Evolutionary conservation across 2,888 invertebrate genomes (phyloP).

Genomic region (Cosmopolites sordidus): DNA sequence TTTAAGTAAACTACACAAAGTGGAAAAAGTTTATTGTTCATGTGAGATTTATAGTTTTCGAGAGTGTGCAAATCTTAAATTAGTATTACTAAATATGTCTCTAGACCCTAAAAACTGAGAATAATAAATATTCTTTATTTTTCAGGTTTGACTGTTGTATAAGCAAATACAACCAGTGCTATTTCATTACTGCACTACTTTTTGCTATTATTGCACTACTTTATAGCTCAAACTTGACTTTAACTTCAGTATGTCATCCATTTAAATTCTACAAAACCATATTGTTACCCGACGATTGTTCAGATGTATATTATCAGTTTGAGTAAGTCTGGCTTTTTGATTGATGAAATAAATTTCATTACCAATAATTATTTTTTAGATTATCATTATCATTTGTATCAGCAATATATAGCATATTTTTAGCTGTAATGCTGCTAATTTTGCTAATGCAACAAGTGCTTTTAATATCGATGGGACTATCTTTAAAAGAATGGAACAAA

Average conservation of each 20-base stretch:
- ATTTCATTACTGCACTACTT: conserved; percentile 66
- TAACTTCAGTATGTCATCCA: conserved; percentile 86
- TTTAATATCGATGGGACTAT: conserved; percentile 51
- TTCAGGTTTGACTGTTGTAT: conserved; percentile 81
- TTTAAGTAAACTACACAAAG: too few relatives aligned
- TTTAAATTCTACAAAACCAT: conserved; percentile 62
- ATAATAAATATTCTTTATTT: conserved; percentile 13
- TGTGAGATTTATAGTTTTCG: too few relatives aligned
- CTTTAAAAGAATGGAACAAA: conserved; percentile 51
- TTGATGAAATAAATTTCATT: too few relatives aligned
- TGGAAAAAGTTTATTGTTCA: too few relatives aligned
- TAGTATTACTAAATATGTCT: too few relatives aligned
- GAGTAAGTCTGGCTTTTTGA: conserved; percentile 55
- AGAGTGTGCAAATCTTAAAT: too few relatives aligned
- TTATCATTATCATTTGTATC: conserved; percentile 40
- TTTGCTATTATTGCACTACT: conserved; percentile 63
- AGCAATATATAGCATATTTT: conserved; percentile 38
- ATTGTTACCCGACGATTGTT: conserved; percentile 78
- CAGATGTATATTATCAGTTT: conserved; percentile 75
- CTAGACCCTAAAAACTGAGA: neutral
- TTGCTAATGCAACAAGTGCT: conserved; percentile 41
- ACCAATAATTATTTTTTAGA: conserved; percentile 30
- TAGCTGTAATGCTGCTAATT: conserved; percentile 35
- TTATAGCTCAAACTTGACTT: conserved; percentile 73
- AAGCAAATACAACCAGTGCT: conserved; percentile 71